These are phyloP conservation scores for Hafferia zeledoni DNA, from an alignment of 2,797 vertebrate species.

Conservation along the genomic window DNA sequence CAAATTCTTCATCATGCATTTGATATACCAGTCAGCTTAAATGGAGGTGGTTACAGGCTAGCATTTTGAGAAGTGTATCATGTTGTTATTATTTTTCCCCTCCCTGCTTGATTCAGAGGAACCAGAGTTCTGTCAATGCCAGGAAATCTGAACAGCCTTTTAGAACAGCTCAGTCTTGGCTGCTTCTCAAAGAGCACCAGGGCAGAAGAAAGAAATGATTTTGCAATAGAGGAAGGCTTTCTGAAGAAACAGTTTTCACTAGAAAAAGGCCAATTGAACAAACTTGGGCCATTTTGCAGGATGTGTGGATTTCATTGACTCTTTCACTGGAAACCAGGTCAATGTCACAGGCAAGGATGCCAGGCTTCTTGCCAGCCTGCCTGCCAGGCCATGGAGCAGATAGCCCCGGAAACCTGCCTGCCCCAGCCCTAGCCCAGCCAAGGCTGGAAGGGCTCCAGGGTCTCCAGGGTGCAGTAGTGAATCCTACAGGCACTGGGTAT, in stretches of 20 bases:
- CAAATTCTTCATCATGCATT: background rate
- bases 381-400: background rate
- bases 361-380: background rate
- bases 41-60: background rate
- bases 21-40: background rate
- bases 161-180: constrained; percentile 44
- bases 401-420: background rate
- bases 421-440: background rate
- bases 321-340: constrained; percentile 60
- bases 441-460: background rate
- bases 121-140: background rate
- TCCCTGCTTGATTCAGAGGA: constrained; percentile 29
- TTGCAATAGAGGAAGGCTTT: constrained; percentile 19
- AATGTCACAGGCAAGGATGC: constrained; percentile 25
- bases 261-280: constrained; percentile 33
- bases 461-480: background rate
- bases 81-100: constrained; percentile 8
- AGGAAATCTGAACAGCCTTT: constrained; percentile 32
- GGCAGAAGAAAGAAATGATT: constrained; percentile 41
- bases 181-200: constrained; percentile 29
- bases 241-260: constrained; percentile 37
- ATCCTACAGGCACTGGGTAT: background rate
- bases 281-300: background rate
- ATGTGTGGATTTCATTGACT: constrained; percentile 43
- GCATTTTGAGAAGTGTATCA: constrained; percentile 17